A percentile compares a stretch with the other conserved stretches of the same genome.
Conservation (phyloP, 2,797 vertebrate species). For the Gymnoscopelus microlampas region DNA sequence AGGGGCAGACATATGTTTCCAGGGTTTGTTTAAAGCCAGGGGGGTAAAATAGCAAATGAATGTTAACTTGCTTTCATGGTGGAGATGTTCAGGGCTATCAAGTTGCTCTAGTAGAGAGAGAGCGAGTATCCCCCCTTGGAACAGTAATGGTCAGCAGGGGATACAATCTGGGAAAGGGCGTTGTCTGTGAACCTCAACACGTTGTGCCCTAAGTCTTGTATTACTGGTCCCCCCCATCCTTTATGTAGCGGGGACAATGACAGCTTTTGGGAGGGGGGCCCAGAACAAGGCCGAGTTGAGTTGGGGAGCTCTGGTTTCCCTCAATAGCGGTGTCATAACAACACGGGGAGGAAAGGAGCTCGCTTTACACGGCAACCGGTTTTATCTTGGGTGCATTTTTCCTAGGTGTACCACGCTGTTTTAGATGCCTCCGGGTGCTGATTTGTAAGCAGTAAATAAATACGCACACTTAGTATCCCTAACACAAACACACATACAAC, state of each 20-base stretch:
- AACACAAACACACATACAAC: slow-evolving; percentile 22
- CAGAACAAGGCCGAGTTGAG: slow-evolving; percentile 27
- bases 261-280: slow-evolving; percentile 41
- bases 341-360: slow-evolving; percentile 48
- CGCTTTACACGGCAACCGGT: slow-evolving; percentile 60
- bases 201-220: slow-evolving; percentile 57
- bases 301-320: slow-evolving; percentile 67
- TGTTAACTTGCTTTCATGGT: slow-evolving; percentile 33
- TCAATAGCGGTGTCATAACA: slow-evolving; percentile 67
- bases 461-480: background rate
- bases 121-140: slow-evolving; percentile 3
- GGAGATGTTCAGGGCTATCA: slow-evolving; percentile 27
- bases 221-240: slow-evolving; percentile 68
- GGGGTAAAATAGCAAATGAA: slow-evolving; percentile 29
- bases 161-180: slow-evolving; percentile 73
- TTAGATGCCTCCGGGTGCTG: slow-evolving; percentile 9
- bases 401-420: slow-evolving; percentile 19
- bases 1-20: slow-evolving; percentile 8
- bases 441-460: slow-evolving; percentile 13
- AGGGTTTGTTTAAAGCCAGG: slow-evolving; percentile 32
- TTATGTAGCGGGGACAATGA: slow-evolving; percentile 78
- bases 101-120: slow-evolving; percentile 11
- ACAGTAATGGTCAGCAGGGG: slow-evolving; percentile 51
- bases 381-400: slow-evolving; percentile 33
- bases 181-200: slow-evolving; percentile 71